These are phyloP conservation scores for Kobus ellipsiprymnus DNA, from an alignment of 2,113 vertebrate genomes.

Conservation along the genomic window DNA sequence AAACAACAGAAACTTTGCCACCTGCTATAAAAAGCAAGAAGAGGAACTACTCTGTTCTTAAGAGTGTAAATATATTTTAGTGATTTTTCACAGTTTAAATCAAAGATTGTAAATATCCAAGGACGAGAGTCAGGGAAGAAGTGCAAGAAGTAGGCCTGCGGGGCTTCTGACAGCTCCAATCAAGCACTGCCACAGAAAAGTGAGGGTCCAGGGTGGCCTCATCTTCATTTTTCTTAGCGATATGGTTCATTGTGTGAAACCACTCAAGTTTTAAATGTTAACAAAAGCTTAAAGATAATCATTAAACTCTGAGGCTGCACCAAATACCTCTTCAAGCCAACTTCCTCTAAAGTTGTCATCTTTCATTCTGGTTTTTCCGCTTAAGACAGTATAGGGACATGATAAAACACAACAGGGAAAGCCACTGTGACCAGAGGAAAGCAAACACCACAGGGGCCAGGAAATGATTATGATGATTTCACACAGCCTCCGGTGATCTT, in stretches of 20 bases:
- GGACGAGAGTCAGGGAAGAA: background rate
- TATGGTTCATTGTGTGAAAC: background rate
- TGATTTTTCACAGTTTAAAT: background rate
- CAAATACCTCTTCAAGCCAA: background rate
- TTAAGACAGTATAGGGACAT: background rate
- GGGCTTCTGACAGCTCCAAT: background rate
- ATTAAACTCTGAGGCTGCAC: background rate
- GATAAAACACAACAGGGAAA: background rate
- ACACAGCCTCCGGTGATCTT: background rate
- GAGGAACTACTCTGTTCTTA: background rate
- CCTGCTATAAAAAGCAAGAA: background rate
- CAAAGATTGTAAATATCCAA: background rate
- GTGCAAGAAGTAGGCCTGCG: background rate
- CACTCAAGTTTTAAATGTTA: background rate
- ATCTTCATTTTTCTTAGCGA: background rate
- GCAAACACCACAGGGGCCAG: background rate
- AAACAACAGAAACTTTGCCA: background rate
- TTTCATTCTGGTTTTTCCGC: background rate
- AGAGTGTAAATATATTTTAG: constrained; percentile 2
- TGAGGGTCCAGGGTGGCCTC: background rate
- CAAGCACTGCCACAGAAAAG: background rate
- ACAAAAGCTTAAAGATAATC: background rate
- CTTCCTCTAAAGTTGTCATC: background rate
- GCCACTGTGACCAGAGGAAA: background rate
- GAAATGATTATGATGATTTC: background rate